A percentile compares a stretch with the other conserved stretches of the same genome.
Conservation (phyloP, 2,797 vertebrate species). For the Chelon labrosus region DNA sequence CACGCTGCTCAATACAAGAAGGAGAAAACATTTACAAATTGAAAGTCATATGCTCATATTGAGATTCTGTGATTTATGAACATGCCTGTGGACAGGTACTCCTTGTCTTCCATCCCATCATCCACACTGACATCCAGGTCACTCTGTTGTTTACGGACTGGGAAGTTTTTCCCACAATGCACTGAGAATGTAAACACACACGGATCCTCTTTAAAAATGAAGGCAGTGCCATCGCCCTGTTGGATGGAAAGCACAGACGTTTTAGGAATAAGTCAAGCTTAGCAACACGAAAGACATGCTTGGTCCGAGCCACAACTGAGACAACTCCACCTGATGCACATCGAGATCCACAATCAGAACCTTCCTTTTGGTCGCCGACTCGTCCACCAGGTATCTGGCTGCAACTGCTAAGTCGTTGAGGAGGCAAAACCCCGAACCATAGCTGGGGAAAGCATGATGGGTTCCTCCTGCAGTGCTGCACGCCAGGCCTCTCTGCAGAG, state of each 20-base stretch:
- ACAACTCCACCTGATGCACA: constrained; percentile 75
- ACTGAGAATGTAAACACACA: constrained; percentile 77
- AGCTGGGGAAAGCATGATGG: constrained; percentile 78
- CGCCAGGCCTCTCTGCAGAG: constrained; percentile 74
- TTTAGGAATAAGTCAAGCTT: not conserved
- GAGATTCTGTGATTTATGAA: constrained; percentile 1
- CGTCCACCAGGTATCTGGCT: constrained; percentile 60
- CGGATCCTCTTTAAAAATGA: constrained; percentile 78
- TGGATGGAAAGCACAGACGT: constrained; percentile 3
- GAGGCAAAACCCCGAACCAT: constrained; percentile 76
- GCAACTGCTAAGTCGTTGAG: constrained; percentile 78
- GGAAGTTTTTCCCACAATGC: constrained; percentile 81
- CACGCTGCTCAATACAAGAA: too few relatives aligned
- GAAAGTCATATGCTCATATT: not conserved
- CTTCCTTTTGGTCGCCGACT: constrained; percentile 49
- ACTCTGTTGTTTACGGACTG: constrained; percentile 75
- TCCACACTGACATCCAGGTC: constrained; percentile 77
- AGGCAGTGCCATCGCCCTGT: constrained; percentile 80
- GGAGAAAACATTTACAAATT: too few relatives aligned
- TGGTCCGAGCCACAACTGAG: not conserved
- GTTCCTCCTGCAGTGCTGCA: constrained; percentile 80
- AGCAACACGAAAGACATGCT: not conserved
- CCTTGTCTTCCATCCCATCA: constrained; percentile 69
- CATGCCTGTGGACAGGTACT: constrained; percentile 70
- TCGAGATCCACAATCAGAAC: constrained; percentile 81